phyloP scores from a whole-genome alignment of 1,140 invertebrate species.

The Meteorus sp. region DNA sequence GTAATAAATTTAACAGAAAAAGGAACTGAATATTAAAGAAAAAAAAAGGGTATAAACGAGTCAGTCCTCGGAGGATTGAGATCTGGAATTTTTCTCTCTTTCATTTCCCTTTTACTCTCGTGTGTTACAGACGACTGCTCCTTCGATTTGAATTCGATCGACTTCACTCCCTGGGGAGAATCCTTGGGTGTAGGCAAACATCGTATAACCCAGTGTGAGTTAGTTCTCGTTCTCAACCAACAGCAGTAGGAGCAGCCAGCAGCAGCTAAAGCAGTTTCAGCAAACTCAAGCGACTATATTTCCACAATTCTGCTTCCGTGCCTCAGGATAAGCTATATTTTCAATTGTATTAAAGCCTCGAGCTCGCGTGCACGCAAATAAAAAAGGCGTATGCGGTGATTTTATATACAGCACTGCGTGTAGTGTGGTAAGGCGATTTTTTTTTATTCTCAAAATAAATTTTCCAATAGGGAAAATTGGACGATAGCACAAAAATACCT shows the following conservation, averaged over 20 bases:
- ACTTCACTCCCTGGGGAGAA: slow-evolving; percentile 14
- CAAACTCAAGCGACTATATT: no score
- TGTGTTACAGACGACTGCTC: not conserved
- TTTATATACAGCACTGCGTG: not conserved
- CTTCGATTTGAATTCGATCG: slow-evolving; percentile 26
- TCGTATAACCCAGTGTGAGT: no score
- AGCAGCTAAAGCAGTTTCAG: no score
- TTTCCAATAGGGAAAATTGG: not conserved
- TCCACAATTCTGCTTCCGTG: slow-evolving; percentile 15
- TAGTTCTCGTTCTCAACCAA: no score
- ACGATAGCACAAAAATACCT: not conserved
- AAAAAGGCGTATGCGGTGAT: not conserved
- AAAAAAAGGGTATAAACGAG: not conserved
- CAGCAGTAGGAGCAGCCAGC: no score
- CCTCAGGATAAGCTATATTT: slow-evolving; percentile 29
- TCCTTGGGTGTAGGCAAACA: slow-evolving; percentile 23
- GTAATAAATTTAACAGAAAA: no score
- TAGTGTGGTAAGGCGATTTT: slow-evolving; percentile 4
- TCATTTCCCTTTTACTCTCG: not conserved
- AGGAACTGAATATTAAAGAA: not conserved
- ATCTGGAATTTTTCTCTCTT: not conserved
- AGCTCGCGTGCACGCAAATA: not conserved
- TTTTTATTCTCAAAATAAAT: slow-evolving; percentile 3
- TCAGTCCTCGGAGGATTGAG: not conserved
- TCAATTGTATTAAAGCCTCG: slow-evolving; percentile 30